These are phyloP conservation scores for Campoplex capitator DNA, from an alignment of 2,888 invertebrate species.

Conservation along the genomic window DNA sequence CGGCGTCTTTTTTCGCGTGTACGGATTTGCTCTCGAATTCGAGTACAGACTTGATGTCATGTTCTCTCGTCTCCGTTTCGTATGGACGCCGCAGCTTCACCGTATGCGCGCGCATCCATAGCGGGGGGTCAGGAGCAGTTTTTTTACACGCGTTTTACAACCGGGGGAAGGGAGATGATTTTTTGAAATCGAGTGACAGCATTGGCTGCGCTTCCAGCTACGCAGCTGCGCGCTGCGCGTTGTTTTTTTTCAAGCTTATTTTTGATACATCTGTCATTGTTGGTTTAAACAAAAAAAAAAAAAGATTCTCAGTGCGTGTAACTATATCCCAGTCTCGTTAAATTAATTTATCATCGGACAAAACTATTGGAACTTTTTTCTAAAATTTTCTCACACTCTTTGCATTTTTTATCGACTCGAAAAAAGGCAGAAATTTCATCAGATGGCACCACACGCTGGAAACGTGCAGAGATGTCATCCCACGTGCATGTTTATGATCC, in stretches of 20 bases:
- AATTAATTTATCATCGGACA: background rate
- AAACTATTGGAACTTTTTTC: background rate
- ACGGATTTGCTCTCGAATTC: constrained; percentile 6
- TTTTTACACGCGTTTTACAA: background rate
- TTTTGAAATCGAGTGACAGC: constrained; percentile 4
- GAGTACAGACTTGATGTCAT: background rate
- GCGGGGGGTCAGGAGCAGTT: background rate
- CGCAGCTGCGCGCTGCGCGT: background rate
- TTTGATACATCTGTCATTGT: background rate
- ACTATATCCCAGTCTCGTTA: no score
- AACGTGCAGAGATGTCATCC: background rate
- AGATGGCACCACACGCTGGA: background rate
- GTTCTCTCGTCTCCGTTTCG: no score
- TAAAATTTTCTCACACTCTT: background rate
- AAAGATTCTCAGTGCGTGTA: background rate
- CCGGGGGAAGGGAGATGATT: background rate
- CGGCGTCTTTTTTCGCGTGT: constrained; percentile 43
- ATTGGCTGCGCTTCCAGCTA: background rate
- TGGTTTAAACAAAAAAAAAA: no score
- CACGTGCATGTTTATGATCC: background rate
- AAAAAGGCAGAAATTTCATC: background rate
- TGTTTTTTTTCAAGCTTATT: background rate
- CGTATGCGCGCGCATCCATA: constrained; percentile 12
- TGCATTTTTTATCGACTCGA: background rate
- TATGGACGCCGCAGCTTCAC: background rate